Percentiles rank a stretch among this genome's conserved stretches.
These are phyloP conservation scores for Drosophila birchii DNA, from an alignment of 2,888 invertebrate genomes.

Conservation along the genomic window DNA sequence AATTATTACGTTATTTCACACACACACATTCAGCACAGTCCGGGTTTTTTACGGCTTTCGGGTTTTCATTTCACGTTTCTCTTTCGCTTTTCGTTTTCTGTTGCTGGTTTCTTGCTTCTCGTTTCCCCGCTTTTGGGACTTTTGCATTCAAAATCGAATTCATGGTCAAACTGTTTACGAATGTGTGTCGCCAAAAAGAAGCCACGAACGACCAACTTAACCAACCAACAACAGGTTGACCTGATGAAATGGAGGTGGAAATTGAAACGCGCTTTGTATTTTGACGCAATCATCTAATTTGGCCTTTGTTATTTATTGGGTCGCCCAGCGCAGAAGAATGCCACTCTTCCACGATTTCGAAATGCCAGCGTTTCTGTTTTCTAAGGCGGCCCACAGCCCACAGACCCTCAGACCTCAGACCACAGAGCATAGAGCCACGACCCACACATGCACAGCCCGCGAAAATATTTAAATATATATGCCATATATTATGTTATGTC, in stretches of 20 bases:
- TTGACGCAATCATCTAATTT: slow-evolving; percentile 69
- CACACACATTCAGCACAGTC: slow-evolving; percentile 27
- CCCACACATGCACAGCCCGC: slow-evolving; percentile 13
- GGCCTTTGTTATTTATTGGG: slow-evolving; percentile 53
- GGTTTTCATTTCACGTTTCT: slow-evolving; percentile 54
- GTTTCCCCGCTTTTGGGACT: slow-evolving; percentile 59
- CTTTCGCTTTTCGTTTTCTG: slow-evolving; percentile 45
- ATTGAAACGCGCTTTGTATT: slow-evolving; percentile 57
- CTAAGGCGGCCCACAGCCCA: slow-evolving; percentile 19
- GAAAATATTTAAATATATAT: slow-evolving; percentile 32
- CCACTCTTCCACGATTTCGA: slow-evolving; percentile 67
- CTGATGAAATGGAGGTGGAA: slow-evolving; percentile 75
- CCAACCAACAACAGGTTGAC: slow-evolving; percentile 61
- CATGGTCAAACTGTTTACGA: slow-evolving; percentile 70
- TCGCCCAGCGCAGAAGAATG: slow-evolving; percentile 68
- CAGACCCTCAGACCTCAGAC: background rate
- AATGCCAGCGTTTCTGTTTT: slow-evolving; percentile 13
- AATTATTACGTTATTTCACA: slow-evolving; percentile 75
- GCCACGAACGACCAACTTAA: slow-evolving; percentile 37
- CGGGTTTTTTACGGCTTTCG: slow-evolving; percentile 62
- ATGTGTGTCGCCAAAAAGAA: slow-evolving; percentile 71
- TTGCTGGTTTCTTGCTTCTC: slow-evolving; percentile 45
- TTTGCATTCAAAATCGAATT: slow-evolving; percentile 77
- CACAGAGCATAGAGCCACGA: background rate
- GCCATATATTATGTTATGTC: slow-evolving; percentile 11